phyloP scores from a whole-genome alignment of 2,113 vertebrate species.

The Nycticryphes semicollaris region DNA sequence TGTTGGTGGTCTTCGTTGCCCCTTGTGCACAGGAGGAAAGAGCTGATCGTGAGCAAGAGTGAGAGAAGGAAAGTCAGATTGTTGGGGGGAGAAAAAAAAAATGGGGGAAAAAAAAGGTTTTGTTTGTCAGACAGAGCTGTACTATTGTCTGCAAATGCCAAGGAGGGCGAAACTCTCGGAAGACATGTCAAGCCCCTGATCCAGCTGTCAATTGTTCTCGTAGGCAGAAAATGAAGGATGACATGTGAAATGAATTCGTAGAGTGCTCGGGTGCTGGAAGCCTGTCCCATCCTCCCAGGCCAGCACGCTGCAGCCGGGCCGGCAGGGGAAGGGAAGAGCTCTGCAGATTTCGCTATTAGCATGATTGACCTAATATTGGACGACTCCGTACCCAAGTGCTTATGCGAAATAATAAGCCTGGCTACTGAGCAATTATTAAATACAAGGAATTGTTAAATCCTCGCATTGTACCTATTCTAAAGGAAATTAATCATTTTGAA shows the following conservation, averaged over 20 bases:
- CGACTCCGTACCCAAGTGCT: conserved; percentile 30
- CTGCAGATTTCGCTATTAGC: neutral
- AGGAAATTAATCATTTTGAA: conserved; percentile 75
- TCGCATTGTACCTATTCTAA: conserved; percentile 65
- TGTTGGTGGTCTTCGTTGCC: neutral
- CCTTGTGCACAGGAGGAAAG: neutral
- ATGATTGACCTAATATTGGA: conserved; percentile 25
- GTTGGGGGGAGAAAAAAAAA: rapidly evolving
- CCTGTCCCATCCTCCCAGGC: neutral
- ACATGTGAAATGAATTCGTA: neutral
- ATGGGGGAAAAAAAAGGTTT: neutral
- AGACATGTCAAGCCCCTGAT: conserved; percentile 28
- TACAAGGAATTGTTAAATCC: conserved; percentile 71
- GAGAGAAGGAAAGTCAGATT: neutral
- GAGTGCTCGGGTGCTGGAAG: neutral
- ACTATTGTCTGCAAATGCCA: conserved; percentile 29
- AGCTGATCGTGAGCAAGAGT: neutral
- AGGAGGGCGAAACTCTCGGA: neutral
- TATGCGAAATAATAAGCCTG: conserved; percentile 60
- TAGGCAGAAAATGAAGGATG: conserved; percentile 43
- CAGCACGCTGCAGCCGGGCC: neutral
- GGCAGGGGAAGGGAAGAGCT: neutral
- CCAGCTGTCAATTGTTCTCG: conserved; percentile 40
- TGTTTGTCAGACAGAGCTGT: conserved; percentile 39
- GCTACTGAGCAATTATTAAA: conserved; percentile 71